Evolutionary conservation across 2,888 invertebrate genomes (phyloP).

Genomic region (Acleris emargana): DNA sequence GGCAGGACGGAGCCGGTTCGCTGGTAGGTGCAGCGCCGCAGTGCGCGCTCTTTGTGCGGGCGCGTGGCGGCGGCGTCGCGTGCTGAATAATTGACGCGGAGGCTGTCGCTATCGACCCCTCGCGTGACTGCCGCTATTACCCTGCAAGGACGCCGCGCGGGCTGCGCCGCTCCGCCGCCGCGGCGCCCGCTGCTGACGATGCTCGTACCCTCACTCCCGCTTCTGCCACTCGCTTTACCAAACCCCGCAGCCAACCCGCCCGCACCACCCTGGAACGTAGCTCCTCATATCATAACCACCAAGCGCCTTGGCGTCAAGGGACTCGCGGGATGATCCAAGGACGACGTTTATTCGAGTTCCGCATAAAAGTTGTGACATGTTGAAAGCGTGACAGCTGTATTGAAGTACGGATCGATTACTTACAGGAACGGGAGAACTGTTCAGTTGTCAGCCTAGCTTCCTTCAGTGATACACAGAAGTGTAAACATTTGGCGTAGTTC

Average conservation of each 20-base stretch:
- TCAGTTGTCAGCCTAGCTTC: slow-evolving; percentile 14
- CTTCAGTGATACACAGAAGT: slow-evolving; percentile 6
- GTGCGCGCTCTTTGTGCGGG: slow-evolving; percentile 71
- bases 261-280: background rate
- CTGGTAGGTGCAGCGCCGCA: slow-evolving; percentile 67
- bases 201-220: slow-evolving; percentile 49
- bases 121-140: slow-evolving; percentile 75
- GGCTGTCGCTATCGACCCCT: slow-evolving; percentile 82
- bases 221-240: slow-evolving; percentile 36
- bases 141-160: slow-evolving; percentile 80
- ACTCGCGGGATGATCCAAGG: slow-evolving; percentile 9
- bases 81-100: slow-evolving; percentile 80
- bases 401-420: slow-evolving; percentile 27
- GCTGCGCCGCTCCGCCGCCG: slow-evolving; percentile 70
- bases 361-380: slow-evolving; percentile 16
- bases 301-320: background rate
- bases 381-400: slow-evolving; percentile 29
- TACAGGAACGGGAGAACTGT: slow-evolving; percentile 14
- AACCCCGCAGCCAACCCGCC: slow-evolving; percentile 2
- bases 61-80: slow-evolving; percentile 64
- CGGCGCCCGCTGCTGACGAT: slow-evolving; percentile 51
- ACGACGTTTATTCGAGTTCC: slow-evolving; percentile 15
- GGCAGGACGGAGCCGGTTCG: slow-evolving; percentile 63
- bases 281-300: background rate
- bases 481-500: slow-evolving; percentile 14